phyloP scores from a whole-genome alignment of 2,797 vertebrate species.

The Cuculus canorus region DNA sequence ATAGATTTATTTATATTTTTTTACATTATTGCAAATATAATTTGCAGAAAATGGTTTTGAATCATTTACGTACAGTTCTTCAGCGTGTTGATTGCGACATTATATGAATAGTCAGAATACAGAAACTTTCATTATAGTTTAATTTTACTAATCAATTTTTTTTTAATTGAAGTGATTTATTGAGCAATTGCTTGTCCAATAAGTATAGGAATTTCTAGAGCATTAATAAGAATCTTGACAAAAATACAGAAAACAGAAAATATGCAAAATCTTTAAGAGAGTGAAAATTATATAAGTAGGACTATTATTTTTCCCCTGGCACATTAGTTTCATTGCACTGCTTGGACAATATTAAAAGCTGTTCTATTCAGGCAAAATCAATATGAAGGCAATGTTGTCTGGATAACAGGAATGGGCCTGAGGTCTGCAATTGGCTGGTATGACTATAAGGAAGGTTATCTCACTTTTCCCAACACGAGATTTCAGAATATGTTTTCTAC shows the following conservation, averaged over 20 bases:
- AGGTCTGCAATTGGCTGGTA: background rate
- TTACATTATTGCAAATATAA: background rate
- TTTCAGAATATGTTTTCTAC: background rate
- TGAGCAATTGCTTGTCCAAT: background rate
- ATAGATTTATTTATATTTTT: background rate
- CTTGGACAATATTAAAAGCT: background rate
- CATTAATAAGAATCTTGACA: background rate
- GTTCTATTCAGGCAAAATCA: background rate
- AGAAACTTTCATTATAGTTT: background rate
- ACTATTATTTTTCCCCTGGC: background rate
- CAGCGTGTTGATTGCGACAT: rapidly evolving
- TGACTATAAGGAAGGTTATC: background rate
- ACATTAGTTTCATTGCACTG: background rate
- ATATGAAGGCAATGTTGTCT: background rate
- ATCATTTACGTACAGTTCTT: background rate
- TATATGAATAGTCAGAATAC: background rate
- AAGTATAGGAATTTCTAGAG: background rate
- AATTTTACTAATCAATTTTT: background rate
- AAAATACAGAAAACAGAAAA: background rate
- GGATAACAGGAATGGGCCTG: background rate
- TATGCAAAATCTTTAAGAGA: background rate
- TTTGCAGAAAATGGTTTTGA: background rate
- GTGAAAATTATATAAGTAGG: background rate
- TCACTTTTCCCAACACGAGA: background rate
- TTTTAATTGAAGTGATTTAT: background rate